Percentiles rank a stretch among this genome's conserved stretches.
These are phyloP conservation scores for Psilopsiagon aymara DNA, from an alignment of 2,113 vertebrate species.

Conservation along the genomic window DNA sequence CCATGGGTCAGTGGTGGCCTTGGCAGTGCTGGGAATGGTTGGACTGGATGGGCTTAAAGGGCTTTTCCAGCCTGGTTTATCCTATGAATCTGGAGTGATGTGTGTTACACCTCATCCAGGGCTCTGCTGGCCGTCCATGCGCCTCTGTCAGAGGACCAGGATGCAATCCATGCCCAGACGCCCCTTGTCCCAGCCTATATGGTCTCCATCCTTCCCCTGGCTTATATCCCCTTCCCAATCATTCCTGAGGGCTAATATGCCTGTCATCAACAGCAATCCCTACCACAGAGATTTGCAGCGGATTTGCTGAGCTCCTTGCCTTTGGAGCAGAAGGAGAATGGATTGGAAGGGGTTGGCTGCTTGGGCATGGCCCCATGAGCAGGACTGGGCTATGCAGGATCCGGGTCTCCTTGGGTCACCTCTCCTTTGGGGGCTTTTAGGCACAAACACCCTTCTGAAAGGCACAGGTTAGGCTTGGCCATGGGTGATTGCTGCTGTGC, in stretches of 20 bases:
- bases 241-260: fast-evolving
- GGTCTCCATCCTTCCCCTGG: neutral
- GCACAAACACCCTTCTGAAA: neutral
- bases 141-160: neutral
- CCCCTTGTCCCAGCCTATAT: neutral
- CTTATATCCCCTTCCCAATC: neutral
- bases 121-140: neutral
- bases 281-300: neutral
- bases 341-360: neutral
- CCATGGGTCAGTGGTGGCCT: neutral
- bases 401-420: neutral
- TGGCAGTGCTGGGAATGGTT: neutral
- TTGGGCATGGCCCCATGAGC: fast-evolving
- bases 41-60: neutral
- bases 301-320: neutral
- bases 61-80: neutral
- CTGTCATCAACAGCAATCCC: neutral
- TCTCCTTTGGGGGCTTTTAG: neutral
- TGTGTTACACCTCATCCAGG: neutral
- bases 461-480: neutral
- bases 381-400: neutral
- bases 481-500: neutral
- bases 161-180: neutral
- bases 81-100: neutral
- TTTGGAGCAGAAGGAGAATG: neutral